Base-by-base conservation (phyloP, 2,888 invertebrate genomes). In the Chalcis sispes region DNA sequence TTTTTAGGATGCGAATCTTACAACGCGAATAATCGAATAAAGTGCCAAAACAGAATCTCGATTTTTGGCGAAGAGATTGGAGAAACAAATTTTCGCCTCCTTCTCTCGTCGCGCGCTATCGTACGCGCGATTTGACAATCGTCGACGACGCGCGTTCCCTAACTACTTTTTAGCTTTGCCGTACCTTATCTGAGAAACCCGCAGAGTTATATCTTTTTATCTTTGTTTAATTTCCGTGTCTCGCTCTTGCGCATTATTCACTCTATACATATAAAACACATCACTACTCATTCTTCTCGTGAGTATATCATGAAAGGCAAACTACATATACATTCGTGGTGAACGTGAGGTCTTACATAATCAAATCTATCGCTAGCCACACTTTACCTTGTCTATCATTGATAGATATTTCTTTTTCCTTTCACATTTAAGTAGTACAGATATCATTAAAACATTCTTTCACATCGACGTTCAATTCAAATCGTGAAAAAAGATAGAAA, bases 131-230 rank as follows among this genome's bases (percentile, higher is more conserved):
- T 70, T 61, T 70, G 61, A 62, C 71, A 62, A 27, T 20, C 52
- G 32, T 32, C 46, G 46, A 10, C 29, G 70, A 62, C 52, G 70
- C 70, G 61, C 70, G 52, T 61, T 61, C 70, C 52, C 70, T 25
- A 15, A 69, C 69, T 69, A 48, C 15, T 66, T 7, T 25, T 13
- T 20, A 36, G 36, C 62, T 20, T 23, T 50, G n/a, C 52, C 40
- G 54, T n/a, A 46, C 50, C 23, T 61, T 62, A 42, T 36, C 13
- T 29, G 54, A 42, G 71, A 64, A 65, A 50, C 64, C 72, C 62
- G 72, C 64, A 40, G 2, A 54, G 36, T 36, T 36, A 36, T 36
- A 36, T 36, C 4, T 36, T 7, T 36, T 36, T 36, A 36, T 32
- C n/a, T 48, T 50, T 46, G 46, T 15, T 40, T 62, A 25, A 46